Evolutionary conservation across 2,797 vertebrate species (phyloP).

Genomic region (Orientallactaga sibirica): DNA sequence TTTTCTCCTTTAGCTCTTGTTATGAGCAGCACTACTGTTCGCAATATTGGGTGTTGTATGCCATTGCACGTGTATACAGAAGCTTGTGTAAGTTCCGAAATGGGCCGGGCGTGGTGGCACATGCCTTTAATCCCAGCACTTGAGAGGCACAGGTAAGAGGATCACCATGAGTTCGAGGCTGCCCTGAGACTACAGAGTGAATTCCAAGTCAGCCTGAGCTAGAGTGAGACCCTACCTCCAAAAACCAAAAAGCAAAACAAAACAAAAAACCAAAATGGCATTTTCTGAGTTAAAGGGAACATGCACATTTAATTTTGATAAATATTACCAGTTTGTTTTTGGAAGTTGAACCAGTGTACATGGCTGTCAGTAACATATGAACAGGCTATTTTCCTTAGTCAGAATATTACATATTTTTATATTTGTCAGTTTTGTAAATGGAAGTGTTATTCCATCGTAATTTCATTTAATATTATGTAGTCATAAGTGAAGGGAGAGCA

Average conservation of each 20-base stretch:
- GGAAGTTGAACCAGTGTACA: neutral
- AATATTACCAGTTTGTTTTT: neutral
- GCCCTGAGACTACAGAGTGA: too few species aligned
- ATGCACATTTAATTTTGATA: neutral
- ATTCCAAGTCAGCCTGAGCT: too few species aligned
- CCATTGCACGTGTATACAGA: neutral
- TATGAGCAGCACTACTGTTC: neutral
- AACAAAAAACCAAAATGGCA: neutral
- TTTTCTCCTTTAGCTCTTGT: neutral
- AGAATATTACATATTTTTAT: neutral
- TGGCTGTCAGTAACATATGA: neutral
- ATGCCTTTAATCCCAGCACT: too few species aligned
- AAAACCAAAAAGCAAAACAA: too few species aligned
- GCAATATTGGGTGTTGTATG: neutral
- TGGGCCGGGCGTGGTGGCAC: neutral
- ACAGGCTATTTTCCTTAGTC: neutral
- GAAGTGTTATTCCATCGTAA: neutral
- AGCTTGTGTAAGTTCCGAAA: neutral
- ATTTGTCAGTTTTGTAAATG: neutral
- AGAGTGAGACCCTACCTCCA: too few species aligned
- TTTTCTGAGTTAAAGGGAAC: conserved; percentile 7
- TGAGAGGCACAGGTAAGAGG: too few species aligned
- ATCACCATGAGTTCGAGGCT: too few species aligned
- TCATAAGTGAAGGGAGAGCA: neutral
- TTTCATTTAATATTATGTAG: conserved; percentile 31